Evolutionary conservation across 2,888 invertebrate genomes (phyloP), one percentile per base, ranked within the genome.

Genomic region (Pyrrhia umbra): DNA sequence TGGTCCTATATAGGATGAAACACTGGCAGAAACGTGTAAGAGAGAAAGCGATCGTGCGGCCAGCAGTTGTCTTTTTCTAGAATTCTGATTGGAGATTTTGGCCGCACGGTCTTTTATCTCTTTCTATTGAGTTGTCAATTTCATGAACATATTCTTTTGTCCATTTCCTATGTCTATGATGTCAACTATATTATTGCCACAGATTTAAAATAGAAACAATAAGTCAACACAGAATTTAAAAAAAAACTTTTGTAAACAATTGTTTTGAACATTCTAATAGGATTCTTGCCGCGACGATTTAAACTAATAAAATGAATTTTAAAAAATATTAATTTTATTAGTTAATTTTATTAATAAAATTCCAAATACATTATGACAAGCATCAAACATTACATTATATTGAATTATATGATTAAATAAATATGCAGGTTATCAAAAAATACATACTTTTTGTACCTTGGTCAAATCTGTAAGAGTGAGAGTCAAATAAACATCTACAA

Each of bases 161-260:
- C 30, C 30, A 30, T 30, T 30, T 30, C 13, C 30, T 30, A 30
- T 30, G 30, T 30, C 13, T 13, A 30, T 13, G 13, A 30, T 27
- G 27, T 27, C 27, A 27, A 27, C 27, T 27, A 8, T 27, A 10
- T n/a, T 42, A 57, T 43, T 21, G 27, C 42, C 34, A 65, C 64
- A 58, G 42, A 47, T 37, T 21, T 47, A 20, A 57, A 40, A 42
- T 27, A 23, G n/a, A 18, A 37, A 21, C 30, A 43, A 10, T 25
- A 47, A 39, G n/a, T 25, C 55, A 23, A 66, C 47, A 23, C 13
- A 42, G 10, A 37, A 42, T 10, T 18, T 16, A 23, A 46, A 20
- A 21, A 3, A 21, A 6, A 6, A n/a, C 1, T 34, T 47, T 47
- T 0, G 13, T 43, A 15, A 15, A n/a, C 37, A 4, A 37, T 20